Base-by-base conservation (phyloP, 1,140 invertebrate species). In the Onthophagus taurus region DNA sequence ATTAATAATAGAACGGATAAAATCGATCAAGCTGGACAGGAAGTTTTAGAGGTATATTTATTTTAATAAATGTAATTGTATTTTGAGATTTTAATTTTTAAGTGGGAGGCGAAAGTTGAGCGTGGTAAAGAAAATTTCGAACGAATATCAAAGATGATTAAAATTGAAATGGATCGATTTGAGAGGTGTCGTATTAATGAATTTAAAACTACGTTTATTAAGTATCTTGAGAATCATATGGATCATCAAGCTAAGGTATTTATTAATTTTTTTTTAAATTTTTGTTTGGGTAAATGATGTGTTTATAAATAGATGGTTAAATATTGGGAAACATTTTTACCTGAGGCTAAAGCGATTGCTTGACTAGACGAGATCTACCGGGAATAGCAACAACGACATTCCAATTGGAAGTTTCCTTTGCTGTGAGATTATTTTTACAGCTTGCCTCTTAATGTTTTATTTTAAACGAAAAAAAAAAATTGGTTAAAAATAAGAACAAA, bases 21-120 rank as follows among this genome's bases (percentile, higher is more conserved):
- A 66, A 75, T 89, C n/a, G 83, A 85, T 48, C 82, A 87, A 64
- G 88, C 88, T 0, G 75, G 81, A 51, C 79, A 83, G 26, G 96
- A 99, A 70, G 90, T 98, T 39, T 77, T 85, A 47, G 92, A 97
- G 72, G 87, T 91, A 70, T 23, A 19, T 6, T 11, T 11, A 1
- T 12, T 12, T 45, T 33, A 33, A 17, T 35, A 17, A 33, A 29
- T 33, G n/a, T 30, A 19, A 7, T 50, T 36, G 18, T 13, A 37
- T 21, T 17, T 45, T 17, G 12, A 30, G 2, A 29, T 38, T 47
- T 52, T 42, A 49, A 35, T 49, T 6, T 53, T 55, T 49, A 61
- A 93, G 76, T 97, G 90, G 88, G 91, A 97, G 63, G 74, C 85
- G 1, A 97, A 97, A 69, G 92, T 97, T 6, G 92, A 97, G 58